Evolutionary conservation across 35 echinoderm and acorn worm genomes (phyloP).

Genomic region (Antedon bifida): DNA sequence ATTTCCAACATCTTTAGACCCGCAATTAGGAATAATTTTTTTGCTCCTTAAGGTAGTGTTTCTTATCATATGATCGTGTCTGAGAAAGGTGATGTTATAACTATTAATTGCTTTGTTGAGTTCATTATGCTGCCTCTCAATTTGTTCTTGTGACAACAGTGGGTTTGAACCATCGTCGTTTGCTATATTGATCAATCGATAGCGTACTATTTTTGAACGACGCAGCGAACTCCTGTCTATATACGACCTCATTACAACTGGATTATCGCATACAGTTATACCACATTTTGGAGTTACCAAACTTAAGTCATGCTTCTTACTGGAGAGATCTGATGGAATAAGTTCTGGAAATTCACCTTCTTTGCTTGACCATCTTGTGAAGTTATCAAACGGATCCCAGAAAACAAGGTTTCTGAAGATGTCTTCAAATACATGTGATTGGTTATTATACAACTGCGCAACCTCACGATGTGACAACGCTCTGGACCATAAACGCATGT

Average conservation of each 20-base stretch:
- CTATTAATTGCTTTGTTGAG: conserved; percentile 35
- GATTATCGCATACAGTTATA: conserved; percentile 70
- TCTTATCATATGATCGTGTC: conserved; percentile 10
- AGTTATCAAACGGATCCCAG: conserved; percentile 33
- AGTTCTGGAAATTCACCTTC: conserved; percentile 13
- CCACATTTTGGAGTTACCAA: conserved; percentile 49
- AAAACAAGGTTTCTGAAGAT: conserved; percentile 28
- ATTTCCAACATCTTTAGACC: conserved; percentile 39
- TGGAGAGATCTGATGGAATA: conserved; percentile 19
- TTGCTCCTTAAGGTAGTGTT: conserved; percentile 36
- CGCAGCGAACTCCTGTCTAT: conserved; percentile 14
- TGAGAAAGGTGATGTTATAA: conserved; percentile 58
- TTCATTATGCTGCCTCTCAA: conserved; percentile 37
- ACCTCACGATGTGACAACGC: conserved; percentile 30
- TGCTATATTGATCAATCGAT: conserved; percentile 41
- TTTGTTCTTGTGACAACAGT: conserved; percentile 18
- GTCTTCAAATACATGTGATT: conserved; percentile 18
- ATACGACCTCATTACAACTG: conserved; percentile 36
- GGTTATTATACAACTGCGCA: conserved; percentile 8
- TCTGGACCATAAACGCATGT: conserved; percentile 24
- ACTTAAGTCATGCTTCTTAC: conserved; percentile 9
- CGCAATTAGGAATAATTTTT: conserved; percentile 31
- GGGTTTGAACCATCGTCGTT: conserved; percentile 67
- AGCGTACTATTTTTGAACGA: conserved; percentile 28
- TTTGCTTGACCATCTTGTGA: background rate